These are phyloP conservation scores for Rhynchophorus ferrugineus DNA, from an alignment of 1,140 invertebrate genomes.

Conservation along the genomic window DNA sequence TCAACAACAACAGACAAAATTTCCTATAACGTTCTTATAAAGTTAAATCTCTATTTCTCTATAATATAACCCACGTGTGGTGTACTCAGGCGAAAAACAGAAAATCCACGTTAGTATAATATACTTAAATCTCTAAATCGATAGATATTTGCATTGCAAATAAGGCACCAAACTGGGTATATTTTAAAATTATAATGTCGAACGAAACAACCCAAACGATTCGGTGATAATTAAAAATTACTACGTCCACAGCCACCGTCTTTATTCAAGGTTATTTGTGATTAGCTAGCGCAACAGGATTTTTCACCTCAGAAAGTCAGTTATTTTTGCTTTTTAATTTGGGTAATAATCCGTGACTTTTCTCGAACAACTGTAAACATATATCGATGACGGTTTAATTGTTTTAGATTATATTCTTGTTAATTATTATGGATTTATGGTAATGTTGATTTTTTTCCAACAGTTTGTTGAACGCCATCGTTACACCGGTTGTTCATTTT, in stretches of 20 bases:
- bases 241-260: background rate
- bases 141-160: constrained; percentile 4
- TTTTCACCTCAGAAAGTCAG: too few relatives aligned
- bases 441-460: too few relatives aligned
- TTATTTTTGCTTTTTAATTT: too few relatives aligned
- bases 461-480: constrained; percentile 3
- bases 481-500: constrained; percentile 8
- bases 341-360: too few relatives aligned
- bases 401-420: too few relatives aligned
- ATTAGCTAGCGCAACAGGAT: background rate
- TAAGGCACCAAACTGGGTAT: background rate
- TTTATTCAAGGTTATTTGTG: background rate
- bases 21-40: too few relatives aligned
- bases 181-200: constrained; percentile 1
- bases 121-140: background rate
- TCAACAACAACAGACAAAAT: too few relatives aligned
- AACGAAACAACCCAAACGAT: background rate
- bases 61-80: background rate
- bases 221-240: background rate
- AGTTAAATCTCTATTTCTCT: too few relatives aligned
- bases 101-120: background rate
- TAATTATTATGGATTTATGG: too few relatives aligned
- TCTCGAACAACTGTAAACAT: too few relatives aligned
- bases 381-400: too few relatives aligned
- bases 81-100: background rate